phyloP scores from a whole-genome alignment of 2,113 vertebrate genomes.

The Perognathus longimembris region DNA sequence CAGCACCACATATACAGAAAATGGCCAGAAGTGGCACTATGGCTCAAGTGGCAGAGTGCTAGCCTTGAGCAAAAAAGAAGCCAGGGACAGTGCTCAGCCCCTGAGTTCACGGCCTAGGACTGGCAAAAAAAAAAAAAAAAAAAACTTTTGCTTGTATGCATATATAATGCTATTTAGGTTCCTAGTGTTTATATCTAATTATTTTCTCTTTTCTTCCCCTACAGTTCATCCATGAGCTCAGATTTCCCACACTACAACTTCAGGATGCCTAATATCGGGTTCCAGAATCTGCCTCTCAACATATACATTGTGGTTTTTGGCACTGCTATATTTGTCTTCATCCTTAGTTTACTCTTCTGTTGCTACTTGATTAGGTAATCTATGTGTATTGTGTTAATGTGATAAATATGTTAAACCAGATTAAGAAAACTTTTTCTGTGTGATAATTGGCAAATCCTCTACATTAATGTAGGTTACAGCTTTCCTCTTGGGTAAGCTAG shows the following conservation, averaged over 20 bases:
- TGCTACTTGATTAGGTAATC: constrained; percentile 99
- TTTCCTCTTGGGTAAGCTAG: neutral
- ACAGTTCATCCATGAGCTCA: constrained; percentile 97
- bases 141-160: constrained; percentile 37
- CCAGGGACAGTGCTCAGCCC: too few relatives aligned
- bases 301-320: constrained; percentile 99
- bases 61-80: too few relatives aligned
- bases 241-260: constrained; percentile 97
- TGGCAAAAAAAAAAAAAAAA: too few relatives aligned
- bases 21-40: too few relatives aligned
- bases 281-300: constrained; percentile 99
- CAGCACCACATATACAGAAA: too few relatives aligned
- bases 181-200: constrained; percentile 38
- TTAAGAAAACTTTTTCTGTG: neutral
- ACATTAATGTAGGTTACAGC: constrained; percentile 43
- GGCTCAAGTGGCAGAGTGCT: too few relatives aligned
- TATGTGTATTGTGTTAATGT: constrained; percentile 59
- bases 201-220: constrained; percentile 61
- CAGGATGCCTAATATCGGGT: constrained; percentile 99
- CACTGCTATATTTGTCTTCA: constrained; percentile 99
- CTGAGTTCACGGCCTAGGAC: too few relatives aligned
- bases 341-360: constrained; percentile 99
- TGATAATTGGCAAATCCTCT: constrained; percentile 41
- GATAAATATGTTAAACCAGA: constrained; percentile 56
- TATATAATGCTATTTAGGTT: constrained; percentile 29